These are phyloP conservation scores for Cephalopholis sonnerati DNA, from an alignment of 2,113 vertebrate genomes.

Conservation along the genomic window DNA sequence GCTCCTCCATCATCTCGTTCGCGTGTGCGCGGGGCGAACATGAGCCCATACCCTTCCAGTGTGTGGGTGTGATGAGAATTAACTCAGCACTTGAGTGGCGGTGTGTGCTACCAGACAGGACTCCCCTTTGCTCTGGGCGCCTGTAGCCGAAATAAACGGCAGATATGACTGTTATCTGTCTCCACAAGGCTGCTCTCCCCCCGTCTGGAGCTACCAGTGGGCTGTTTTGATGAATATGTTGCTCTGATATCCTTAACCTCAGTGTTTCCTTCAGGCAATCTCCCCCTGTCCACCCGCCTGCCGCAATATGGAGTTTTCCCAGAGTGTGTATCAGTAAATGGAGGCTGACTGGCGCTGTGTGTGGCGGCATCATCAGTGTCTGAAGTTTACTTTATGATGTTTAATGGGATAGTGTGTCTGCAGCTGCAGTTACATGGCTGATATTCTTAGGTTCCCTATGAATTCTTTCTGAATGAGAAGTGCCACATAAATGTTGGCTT, in stretches of 20 bases:
- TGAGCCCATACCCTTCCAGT: neutral
- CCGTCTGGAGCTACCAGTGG: conserved; percentile 43
- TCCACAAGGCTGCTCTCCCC: conserved; percentile 42
- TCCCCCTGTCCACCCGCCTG: conserved; percentile 17
- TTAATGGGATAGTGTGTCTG: conserved; percentile 11
- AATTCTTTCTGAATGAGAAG: neutral
- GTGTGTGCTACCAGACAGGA: conserved; percentile 9
- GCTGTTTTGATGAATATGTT: conserved; percentile 65
- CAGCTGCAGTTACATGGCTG: neutral
- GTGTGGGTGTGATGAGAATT: conserved; percentile 60
- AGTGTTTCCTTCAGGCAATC: conserved; percentile 56
- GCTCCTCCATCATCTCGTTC: neutral
- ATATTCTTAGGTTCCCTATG: neutral
- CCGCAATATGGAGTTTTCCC: conserved; percentile 42
- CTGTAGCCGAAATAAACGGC: conserved; percentile 55
- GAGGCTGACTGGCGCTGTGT: conserved; percentile 40
- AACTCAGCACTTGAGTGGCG: conserved; percentile 34
- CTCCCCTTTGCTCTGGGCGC: conserved; percentile 33
- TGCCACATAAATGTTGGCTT: neutral
- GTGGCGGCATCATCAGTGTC: conserved; percentile 28
- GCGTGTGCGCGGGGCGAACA: conserved; percentile 1
- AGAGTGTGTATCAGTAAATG: conserved; percentile 43
- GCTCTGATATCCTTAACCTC: conserved; percentile 73
- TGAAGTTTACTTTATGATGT: conserved; percentile 23
- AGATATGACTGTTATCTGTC: conserved; percentile 69